Percentiles rank a stretch among this genome's conserved stretches.
These are phyloP conservation scores for Battus philenor DNA, from an alignment of 1,140 invertebrate genomes.

Conservation along the genomic window DNA sequence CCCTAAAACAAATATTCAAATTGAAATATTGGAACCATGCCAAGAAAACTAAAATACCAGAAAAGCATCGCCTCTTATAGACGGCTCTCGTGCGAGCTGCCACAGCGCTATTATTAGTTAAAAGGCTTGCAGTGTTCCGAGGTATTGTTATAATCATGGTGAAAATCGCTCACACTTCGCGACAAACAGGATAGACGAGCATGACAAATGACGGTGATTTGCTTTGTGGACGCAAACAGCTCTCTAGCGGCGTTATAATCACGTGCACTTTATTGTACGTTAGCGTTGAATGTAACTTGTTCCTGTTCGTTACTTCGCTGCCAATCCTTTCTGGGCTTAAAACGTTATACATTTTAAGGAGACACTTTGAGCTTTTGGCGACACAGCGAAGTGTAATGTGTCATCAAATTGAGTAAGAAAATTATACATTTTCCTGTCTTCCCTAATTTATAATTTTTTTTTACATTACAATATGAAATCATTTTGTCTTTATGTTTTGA, in stretches of 20 bases:
- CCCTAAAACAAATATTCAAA: no score
- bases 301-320: not conserved
- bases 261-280: constrained; percentile 14
- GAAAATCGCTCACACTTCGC: constrained; percentile 33
- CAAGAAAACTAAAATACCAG: not conserved
- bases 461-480: no score
- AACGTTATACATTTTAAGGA: no score
- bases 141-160: constrained; percentile 26
- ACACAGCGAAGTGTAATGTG: not conserved
- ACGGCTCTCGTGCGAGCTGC: not conserved
- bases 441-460: no score
- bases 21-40: not conserved
- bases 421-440: no score
- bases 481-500: no score
- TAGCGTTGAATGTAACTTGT: not conserved
- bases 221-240: constrained; percentile 28
- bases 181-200: constrained; percentile 28
- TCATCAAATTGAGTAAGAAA: no score
- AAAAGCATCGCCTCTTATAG: not conserved
- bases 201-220: constrained; percentile 45
- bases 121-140: constrained; percentile 18
- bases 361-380: no score
- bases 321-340: not conserved
- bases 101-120: not conserved
- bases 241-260: constrained; percentile 14